These are phyloP conservation scores for Sceliomorpha sp. DNA, from an alignment of 2,888 invertebrate genomes.

Conservation along the genomic window DNA sequence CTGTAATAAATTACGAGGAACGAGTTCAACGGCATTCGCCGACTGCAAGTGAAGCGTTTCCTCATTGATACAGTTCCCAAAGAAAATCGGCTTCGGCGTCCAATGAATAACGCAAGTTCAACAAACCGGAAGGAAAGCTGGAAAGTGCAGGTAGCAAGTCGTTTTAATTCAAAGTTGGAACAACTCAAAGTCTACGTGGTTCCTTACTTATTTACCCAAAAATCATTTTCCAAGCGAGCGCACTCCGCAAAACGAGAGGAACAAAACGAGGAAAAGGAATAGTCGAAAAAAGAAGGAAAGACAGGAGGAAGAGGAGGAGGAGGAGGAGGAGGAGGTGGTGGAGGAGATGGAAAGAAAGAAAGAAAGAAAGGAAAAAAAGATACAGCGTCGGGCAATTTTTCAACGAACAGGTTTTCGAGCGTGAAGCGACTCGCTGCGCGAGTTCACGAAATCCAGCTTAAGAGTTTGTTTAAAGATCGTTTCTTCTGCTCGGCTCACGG, in stretches of 20 bases:
- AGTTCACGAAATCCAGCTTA: constrained; percentile 52
- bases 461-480: constrained; percentile 56
- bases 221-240: constrained; percentile 49
- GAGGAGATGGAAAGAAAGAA: too few relatives aligned
- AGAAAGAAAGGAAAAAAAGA: constrained; percentile 7
- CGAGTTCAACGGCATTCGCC: constrained; percentile 19
- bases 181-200: constrained; percentile 16
- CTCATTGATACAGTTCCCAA: constrained; percentile 27
- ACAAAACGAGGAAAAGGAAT: constrained; percentile 14
- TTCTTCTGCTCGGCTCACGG: constrained; percentile 40
- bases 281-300: constrained; percentile 3
- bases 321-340: not conserved
- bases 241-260: constrained; percentile 31
- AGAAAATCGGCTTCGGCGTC: constrained; percentile 9
- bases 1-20: constrained; percentile 22
- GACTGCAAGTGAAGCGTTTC: constrained; percentile 7
- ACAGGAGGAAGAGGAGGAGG: constrained; percentile 10
- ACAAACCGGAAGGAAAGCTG: constrained; percentile 30
- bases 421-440: constrained; percentile 29
- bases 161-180: constrained; percentile 28
- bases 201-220: constrained; percentile 38
- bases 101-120: constrained; percentile 29
- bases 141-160: constrained; percentile 16
- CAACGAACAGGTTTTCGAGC: constrained; percentile 54
- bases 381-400: constrained; percentile 39